Percentiles rank a stretch among this genome's conserved stretches.
phyloP scores from a whole-genome alignment of 2,888 invertebrate genomes.

The Caenorhabditis sp. region DNA sequence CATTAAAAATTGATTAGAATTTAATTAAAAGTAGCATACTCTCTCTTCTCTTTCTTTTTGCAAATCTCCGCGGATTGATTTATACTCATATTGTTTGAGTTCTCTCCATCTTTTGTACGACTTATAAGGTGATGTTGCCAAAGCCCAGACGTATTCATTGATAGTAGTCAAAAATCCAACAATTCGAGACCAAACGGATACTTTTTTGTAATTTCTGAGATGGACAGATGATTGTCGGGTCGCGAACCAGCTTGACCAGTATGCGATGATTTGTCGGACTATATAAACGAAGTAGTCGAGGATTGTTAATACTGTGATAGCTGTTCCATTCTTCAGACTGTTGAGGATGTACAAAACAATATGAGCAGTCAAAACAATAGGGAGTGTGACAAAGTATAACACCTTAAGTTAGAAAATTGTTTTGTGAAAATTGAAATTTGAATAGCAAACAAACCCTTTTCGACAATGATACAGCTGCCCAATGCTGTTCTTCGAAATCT shows the following conservation, averaged over 20 bases:
- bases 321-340: neutral
- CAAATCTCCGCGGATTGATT: conserved; percentile 18
- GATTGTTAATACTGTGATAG: neutral
- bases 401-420: neutral
- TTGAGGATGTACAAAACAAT: neutral
- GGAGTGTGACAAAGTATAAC: neutral
- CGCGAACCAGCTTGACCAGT: too few species aligned
- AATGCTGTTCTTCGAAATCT: conserved; percentile 18
- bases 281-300: neutral
- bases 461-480: conserved; percentile 12
- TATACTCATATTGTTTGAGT: conserved; percentile 24
- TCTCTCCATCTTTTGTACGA: neutral
- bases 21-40: neutral
- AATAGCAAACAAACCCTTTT: conserved; percentile 15
- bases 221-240: too few species aligned
- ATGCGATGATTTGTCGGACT: neutral
- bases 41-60: conserved; percentile 20
- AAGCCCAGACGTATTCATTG: neutral
- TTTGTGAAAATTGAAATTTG: neutral
- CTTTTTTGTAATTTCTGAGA: neutral
- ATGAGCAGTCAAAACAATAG: neutral
- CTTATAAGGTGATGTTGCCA: neutral
- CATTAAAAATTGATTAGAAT: neutral
- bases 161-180: neutral
- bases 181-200: neutral